A percentile compares a stretch with the other conserved stretches of the same genome.
Conservation (phyloP, 2,797 vertebrate genomes). For the Anguilla anguilla region DNA sequence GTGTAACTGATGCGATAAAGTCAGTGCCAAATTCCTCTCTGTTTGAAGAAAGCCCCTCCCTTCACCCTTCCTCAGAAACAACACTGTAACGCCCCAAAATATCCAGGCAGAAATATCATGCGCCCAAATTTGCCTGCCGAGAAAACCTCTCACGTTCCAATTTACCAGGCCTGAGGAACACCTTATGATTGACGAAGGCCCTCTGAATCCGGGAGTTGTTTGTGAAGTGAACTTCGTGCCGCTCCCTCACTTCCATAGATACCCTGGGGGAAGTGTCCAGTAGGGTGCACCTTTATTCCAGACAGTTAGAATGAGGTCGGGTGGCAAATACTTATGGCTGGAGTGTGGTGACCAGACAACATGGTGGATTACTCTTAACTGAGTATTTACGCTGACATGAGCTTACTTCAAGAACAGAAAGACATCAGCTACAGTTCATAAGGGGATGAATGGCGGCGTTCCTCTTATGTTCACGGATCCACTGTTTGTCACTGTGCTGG, state of each 20-base stretch:
- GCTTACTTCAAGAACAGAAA: too few species aligned
- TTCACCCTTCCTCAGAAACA: background rate
- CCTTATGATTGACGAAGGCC: background rate
- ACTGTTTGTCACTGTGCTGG: background rate
- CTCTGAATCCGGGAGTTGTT: background rate
- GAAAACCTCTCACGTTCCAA: background rate
- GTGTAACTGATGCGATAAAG: background rate
- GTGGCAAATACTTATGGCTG: background rate
- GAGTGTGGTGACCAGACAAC: background rate
- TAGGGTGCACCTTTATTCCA: background rate
- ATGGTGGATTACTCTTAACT: background rate
- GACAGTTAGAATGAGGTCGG: background rate
- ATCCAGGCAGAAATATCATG: background rate
- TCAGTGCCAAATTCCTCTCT: background rate
- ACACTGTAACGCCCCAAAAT: background rate
- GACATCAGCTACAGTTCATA: too few species aligned
- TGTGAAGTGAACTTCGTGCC: background rate
- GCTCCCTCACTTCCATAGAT: background rate
- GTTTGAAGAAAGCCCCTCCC: background rate
- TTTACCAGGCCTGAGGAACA: background rate
- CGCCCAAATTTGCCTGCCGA: background rate
- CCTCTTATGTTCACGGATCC: background rate
- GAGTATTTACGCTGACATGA: too few species aligned
- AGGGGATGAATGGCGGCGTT: too few species aligned
- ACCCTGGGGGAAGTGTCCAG: background rate